phyloP scores from a whole-genome alignment of 2,888 invertebrate genomes.

The Nemapogon koenigi region DNA sequence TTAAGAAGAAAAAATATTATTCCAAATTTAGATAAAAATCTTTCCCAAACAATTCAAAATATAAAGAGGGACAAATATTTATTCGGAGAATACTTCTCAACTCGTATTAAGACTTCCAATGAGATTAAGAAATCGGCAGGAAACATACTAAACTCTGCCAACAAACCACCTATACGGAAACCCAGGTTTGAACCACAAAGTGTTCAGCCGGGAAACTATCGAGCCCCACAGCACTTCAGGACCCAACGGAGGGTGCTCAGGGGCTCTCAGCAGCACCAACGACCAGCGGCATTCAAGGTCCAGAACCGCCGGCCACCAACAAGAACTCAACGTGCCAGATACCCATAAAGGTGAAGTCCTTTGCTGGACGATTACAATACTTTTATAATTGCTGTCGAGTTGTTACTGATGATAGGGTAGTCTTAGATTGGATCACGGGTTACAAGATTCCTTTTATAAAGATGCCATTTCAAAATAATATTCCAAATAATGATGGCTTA shows the following conservation, averaged over 20 bases:
- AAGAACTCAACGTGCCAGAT: slow-evolving; percentile 6
- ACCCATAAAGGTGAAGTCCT: slow-evolving; percentile 8
- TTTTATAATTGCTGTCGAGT: slow-evolving; percentile 11
- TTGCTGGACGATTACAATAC: slow-evolving; percentile 12
- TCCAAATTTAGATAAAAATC: slow-evolving; percentile 3
- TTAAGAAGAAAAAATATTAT: background rate
- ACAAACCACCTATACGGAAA: background rate
- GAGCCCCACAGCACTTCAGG: slow-evolving; percentile 4
- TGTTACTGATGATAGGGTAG: slow-evolving; percentile 10
- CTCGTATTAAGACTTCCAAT: slow-evolving; percentile 12
- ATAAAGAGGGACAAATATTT: slow-evolving; percentile 1
- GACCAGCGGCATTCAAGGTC: no score
- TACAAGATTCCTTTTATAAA: slow-evolving; percentile 14
- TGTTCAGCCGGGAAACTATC: slow-evolving; percentile 13
- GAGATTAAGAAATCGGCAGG: slow-evolving; percentile 9
- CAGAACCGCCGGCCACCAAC: no score
- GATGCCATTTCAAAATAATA: slow-evolving; percentile 5
- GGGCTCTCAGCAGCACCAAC: no score
- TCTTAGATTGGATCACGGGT: slow-evolving; percentile 12
- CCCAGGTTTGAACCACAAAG: no score
- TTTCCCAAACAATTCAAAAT: background rate
- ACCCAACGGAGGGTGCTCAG: slow-evolving; percentile 2
- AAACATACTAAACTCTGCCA: background rate
- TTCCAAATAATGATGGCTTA: slow-evolving; percentile 3
- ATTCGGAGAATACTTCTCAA: slow-evolving; percentile 3